phyloP scores from a whole-genome alignment of 2,888 invertebrate species.

The Antitype chi region DNA sequence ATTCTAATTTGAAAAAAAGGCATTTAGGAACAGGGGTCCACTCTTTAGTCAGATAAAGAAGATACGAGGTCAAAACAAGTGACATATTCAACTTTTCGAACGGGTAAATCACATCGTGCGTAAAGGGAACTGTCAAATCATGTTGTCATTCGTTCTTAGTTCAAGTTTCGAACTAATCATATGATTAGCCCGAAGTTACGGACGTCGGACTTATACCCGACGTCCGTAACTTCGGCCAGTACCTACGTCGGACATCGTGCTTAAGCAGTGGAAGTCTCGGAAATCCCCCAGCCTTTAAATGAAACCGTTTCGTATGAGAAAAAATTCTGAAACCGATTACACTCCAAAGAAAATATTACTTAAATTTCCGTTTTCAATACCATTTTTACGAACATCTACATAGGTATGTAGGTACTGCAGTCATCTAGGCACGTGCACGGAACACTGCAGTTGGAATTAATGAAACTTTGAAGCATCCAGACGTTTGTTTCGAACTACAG shows the following conservation, averaged over 20 bases:
- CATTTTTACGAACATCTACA: not conserved
- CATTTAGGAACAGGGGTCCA: not conserved
- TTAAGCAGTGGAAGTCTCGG: not conserved
- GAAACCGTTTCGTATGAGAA: not conserved
- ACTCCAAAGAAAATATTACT: not conserved
- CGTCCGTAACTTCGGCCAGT: too few relatives aligned
- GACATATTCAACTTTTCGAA: too few relatives aligned
- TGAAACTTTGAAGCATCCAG: slow-evolving; percentile 13
- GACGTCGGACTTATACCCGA: too few relatives aligned
- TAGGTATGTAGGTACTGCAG: too few relatives aligned
- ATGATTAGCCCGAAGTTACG: too few relatives aligned
- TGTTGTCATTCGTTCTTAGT: too few relatives aligned
- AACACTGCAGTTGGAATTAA: slow-evolving; percentile 3
- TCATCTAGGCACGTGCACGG: not conserved
- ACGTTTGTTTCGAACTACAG: not conserved
- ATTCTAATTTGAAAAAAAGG: not conserved
- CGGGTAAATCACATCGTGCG: too few relatives aligned
- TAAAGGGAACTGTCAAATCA: too few relatives aligned
- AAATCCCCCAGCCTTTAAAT: not conserved
- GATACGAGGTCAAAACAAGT: too few relatives aligned
- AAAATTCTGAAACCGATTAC: not conserved
- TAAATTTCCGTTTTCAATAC: not conserved
- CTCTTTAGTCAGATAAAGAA: too few relatives aligned
- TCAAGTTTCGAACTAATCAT: too few relatives aligned
- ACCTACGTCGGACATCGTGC: too few relatives aligned